Evolutionary conservation across 2,113 vertebrate species (phyloP), one percentile per base, ranked within the genome.

Genomic region (Cololabis saira): DNA sequence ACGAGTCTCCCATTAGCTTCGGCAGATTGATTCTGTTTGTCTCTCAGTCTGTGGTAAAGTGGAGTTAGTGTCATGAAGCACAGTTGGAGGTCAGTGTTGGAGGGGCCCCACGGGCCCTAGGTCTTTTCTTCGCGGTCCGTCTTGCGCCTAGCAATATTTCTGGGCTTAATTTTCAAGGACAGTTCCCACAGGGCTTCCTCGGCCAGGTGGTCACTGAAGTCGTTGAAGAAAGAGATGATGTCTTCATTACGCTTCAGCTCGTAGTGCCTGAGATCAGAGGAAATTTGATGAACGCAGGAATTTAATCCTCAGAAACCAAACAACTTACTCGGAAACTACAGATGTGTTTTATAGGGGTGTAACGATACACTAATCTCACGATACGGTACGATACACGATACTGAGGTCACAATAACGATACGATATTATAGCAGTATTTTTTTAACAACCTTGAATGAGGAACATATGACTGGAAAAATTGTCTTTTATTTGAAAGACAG

Each of bases 181-280:
- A 99, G 95, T 81, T 99, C 98, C 98, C 98, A 99, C 19, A 99
- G 79, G 4, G 98, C 98, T 88, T 99, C 98, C 89, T 99, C 98
- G 0, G 98, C 98, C 83, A 99, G 92, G 90, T 99, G 98, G 90
- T 99, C 98, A 2, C 97, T 97, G 92, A 99, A 99, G 81, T 99
- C 98, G 0, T 99, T 99, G 93, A 99, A 99, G 92, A 99, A 99
- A 0, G 85, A 96, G 54, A 99, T 94, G 4, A 99, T 98, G 89
- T 99, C 98, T 0, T 99, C 98, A 0, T 98, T 98, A 21, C 96
- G 95, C 67, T 95, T 96, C 82, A 99, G 94, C 57, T 99, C 98
- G 0, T 98, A 99, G 88, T 98, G 97, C 83, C 97, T 99, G 92
- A 1, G 61, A 70, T n/a, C 27, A 53, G 21, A 55, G 52, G 48